Base-by-base conservation (phyloP, 1,140 invertebrate genomes). In the Zaprionus nigranus region DNA sequence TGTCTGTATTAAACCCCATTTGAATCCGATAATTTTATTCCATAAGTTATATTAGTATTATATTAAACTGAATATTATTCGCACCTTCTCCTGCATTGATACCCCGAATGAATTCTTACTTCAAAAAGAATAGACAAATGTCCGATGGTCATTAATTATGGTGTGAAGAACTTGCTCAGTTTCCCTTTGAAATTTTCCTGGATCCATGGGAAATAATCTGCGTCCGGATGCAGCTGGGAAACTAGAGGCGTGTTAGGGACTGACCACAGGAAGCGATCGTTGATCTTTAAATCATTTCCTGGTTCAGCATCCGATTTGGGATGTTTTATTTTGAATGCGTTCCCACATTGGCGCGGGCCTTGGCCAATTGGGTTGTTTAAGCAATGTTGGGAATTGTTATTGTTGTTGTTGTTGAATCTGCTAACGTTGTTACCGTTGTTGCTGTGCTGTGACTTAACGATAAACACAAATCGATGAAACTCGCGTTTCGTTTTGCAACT, bases 401-500 rank as follows among this genome's bases (percentile, higher is more conserved):
- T 7, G 28, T 28, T 28, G 17, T 13, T 36, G 43, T 13, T 53
- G 28, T 36, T 68, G 34, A 3, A 17, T n/a, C n/a, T n/a, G n/a
- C n/a, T n/a, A n/a, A n/a, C n/a, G n/a, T n/a, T n/a, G n/a, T n/a
- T n/a, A n/a, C n/a, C 28, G 7, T 26, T 40, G n/a, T 30, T 30
- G 7, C 28, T 30, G 28, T 30, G 34, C 36, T 34, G 43, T 17
- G 46, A 59, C 56, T 53, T 69, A 69, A 75, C 62, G 53, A 43
- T 70, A 2, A 40, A 70, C 63, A 70, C 65, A 69, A 69, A 58
- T 17, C 5, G 30, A 68, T 34, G 36, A 68, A 68, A 43, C 30
- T 49, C 26, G n/a, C 60, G 28, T 60, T 46, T 71, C 57, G 56
- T 71, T 71, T 75, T 63, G 73, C 73, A 76, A 67, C 72, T 61